phyloP scores from a whole-genome alignment of 2,113 vertebrate genomes.

The Tachysurus vachellii region DNA sequence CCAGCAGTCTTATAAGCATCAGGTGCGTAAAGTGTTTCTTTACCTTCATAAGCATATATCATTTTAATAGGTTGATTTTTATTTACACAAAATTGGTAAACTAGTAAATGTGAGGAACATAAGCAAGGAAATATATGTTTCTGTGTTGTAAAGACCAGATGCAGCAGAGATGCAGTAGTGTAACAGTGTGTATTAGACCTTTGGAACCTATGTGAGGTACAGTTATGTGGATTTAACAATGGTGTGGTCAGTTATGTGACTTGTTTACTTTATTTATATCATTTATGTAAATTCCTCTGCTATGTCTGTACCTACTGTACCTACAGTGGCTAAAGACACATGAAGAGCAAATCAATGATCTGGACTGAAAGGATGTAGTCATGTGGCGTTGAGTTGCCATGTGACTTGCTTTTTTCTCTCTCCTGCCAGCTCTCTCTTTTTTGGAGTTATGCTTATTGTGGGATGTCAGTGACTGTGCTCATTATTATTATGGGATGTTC shows the following conservation, averaged over 20 bases:
- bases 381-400: constrained; percentile 73
- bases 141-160: not conserved
- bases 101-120: not conserved
- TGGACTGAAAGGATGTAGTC: constrained; percentile 71
- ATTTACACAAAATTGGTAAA: not conserved
- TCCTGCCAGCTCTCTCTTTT: constrained; percentile 62
- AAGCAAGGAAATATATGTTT: not conserved
- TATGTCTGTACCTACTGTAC: constrained; percentile 13
- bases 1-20: not conserved
- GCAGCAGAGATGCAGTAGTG: not conserved
- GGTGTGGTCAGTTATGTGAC: not conserved
- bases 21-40: not conserved
- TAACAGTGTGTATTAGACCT: not conserved
- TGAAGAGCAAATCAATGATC: constrained; percentile 56
- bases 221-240: not conserved
- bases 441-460: constrained; percentile 82
- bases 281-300: not conserved
- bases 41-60: not conserved
- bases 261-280: not conserved
- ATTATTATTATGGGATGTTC: constrained; percentile 78
- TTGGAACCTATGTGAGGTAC: not conserved
- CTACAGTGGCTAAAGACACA: constrained; percentile 53
- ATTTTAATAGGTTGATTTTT: not conserved
- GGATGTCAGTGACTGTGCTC: constrained; percentile 76
- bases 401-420: constrained; percentile 64